Evolutionary conservation across 1,140 invertebrate species (phyloP).

Genomic region (Drosophila pandora): DNA sequence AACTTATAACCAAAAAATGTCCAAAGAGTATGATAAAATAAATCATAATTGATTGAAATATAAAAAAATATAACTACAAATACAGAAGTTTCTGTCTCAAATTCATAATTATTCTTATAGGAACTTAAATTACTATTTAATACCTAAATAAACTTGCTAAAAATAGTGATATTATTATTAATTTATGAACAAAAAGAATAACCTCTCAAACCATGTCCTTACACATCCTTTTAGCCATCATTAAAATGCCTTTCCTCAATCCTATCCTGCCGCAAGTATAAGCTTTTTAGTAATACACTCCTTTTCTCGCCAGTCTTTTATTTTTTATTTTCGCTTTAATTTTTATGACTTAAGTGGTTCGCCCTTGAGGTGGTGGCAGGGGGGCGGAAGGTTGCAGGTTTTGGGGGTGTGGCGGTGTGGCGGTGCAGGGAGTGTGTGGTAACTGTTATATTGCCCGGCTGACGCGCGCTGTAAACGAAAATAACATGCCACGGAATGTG

Average conservation of each 20-base stretch:
- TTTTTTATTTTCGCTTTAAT: conserved; percentile 59
- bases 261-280: conserved; percentile 1
- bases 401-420: not conserved
- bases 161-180: too few species aligned
- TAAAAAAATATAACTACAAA: too few species aligned
- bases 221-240: not conserved
- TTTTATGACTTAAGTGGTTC: conserved; percentile 78
- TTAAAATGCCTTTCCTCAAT: not conserved
- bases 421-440: conserved; percentile 13
- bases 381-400: not conserved
- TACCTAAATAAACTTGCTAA: too few species aligned
- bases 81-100: too few species aligned
- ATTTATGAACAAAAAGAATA: too few species aligned
- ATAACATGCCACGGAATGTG: conserved; percentile 78
- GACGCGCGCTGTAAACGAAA: conserved; percentile 74
- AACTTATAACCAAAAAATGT: too few species aligned
- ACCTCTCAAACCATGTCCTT: not conserved
- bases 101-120: too few species aligned
- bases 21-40: too few species aligned
- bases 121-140: too few species aligned
- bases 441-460: conserved; percentile 76
- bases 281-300: conserved; percentile 23
- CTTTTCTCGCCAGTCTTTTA: conserved; percentile 5
- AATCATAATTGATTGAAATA: too few species aligned
- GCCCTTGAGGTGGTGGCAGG: conserved; percentile 10